These are phyloP conservation scores for Chironomus tepperi DNA, from an alignment of 1,140 invertebrate species.

Conservation along the genomic window DNA sequence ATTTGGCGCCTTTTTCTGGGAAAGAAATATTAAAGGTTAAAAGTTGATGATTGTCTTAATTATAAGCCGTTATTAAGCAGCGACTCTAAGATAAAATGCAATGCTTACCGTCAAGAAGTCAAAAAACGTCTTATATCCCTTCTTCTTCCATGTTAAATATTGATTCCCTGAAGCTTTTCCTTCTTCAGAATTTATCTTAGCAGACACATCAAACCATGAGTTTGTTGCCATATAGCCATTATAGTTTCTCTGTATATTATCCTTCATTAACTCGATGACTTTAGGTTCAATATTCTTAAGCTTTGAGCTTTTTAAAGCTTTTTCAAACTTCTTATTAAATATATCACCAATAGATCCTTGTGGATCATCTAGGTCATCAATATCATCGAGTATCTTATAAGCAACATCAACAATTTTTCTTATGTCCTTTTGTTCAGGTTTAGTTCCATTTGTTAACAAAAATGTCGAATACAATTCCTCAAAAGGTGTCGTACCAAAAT, in stretches of 20 bases:
- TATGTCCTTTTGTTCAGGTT: constrained; percentile 32
- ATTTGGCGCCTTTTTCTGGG: neutral
- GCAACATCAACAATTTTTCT: constrained; percentile 31
- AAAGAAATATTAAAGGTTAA: too few relatives aligned
- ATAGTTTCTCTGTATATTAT: constrained; percentile 47
- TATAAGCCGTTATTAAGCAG: too few relatives aligned
- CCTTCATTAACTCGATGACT: constrained; percentile 41
- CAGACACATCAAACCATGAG: constrained; percentile 51
- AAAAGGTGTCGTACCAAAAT: constrained; percentile 39
- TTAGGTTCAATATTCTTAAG: constrained; percentile 30
- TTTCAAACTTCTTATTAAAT: constrained; percentile 17
- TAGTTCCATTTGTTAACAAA: constrained; percentile 35
- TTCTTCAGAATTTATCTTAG: constrained; percentile 45
- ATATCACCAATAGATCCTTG: constrained; percentile 42
- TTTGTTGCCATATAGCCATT: constrained; percentile 49
- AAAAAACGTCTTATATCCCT: constrained; percentile 50
- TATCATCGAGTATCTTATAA: constrained; percentile 30
- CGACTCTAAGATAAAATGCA: too few relatives aligned
- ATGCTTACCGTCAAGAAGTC: constrained; percentile 47
- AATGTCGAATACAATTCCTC: constrained; percentile 36
- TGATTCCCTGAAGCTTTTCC: constrained; percentile 49
- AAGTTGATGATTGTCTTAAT: too few relatives aligned
- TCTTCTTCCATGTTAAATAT: constrained; percentile 51
- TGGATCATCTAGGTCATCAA: constrained; percentile 32
- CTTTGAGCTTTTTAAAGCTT: constrained; percentile 28